These are phyloP conservation scores for Sinocyclocheilus maitianheensis DNA, from an alignment of 2,113 vertebrate genomes.

Conservation along the genomic window DNA sequence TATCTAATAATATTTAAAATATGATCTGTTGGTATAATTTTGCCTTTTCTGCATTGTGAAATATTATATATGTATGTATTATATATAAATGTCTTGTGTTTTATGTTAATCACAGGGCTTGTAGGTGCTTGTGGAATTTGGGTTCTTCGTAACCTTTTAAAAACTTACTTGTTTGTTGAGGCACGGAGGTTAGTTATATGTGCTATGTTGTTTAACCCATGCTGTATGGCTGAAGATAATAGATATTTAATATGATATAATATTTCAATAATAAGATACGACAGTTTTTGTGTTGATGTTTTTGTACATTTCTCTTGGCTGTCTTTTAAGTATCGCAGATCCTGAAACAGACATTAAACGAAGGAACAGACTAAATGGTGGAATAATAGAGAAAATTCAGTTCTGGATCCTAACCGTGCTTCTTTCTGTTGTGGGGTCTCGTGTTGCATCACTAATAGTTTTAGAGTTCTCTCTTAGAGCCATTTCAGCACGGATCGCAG, in stretches of 20 bases:
- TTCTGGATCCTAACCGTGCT: slow-evolving; percentile 75
- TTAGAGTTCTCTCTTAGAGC: slow-evolving; percentile 90
- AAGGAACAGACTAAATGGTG: slow-evolving; percentile 51
- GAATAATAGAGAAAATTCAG: slow-evolving; percentile 73
- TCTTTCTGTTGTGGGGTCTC: slow-evolving; percentile 78
- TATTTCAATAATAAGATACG: too few species aligned
- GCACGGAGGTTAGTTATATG: slow-evolving; percentile 69
- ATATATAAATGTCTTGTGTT: too few species aligned
- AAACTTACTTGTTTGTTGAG: slow-evolving; percentile 82
- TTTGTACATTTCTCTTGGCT: slow-evolving; percentile 28
- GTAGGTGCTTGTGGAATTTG: slow-evolving; percentile 84
- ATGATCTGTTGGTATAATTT: not conserved
- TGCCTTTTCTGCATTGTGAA: not conserved
- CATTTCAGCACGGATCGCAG: slow-evolving; percentile 77
- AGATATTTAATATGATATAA: too few species aligned
- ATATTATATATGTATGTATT: too few species aligned
- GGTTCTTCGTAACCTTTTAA: slow-evolving; percentile 83
- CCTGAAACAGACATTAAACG: slow-evolving; percentile 36
- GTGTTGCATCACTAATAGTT: slow-evolving; percentile 86
- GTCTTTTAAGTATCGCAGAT: slow-evolving; percentile 43
- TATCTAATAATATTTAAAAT: not conserved
- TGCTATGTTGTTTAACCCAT: not conserved
- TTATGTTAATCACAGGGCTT: slow-evolving; percentile 75
- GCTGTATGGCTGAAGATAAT: not conserved
- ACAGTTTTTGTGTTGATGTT: not conserved